A percentile compares a stretch with the other conserved stretches of the same genome.
Evolutionary conservation across 1,140 invertebrate species (phyloP).

Genomic region (Arion vulgaris): DNA sequence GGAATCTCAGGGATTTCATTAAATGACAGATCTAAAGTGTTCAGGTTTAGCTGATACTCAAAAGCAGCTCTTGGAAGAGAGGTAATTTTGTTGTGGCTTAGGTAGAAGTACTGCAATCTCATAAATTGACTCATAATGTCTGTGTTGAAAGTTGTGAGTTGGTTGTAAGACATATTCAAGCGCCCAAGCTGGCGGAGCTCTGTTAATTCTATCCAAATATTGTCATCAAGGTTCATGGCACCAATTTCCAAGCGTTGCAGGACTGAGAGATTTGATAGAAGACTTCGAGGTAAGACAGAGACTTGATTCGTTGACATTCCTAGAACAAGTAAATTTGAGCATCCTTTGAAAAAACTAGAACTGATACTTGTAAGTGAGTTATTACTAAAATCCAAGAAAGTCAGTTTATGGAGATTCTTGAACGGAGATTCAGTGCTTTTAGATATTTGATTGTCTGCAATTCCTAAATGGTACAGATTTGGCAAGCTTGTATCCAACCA

Average conservation of each 20-base stretch:
- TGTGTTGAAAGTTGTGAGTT: constrained; percentile 21
- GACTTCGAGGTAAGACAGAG: constrained; percentile 10
- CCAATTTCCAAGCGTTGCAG: constrained; percentile 39
- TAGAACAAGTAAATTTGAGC: constrained; percentile 36
- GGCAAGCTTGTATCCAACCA: constrained; percentile 39
- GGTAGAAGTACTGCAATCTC: constrained; percentile 30
- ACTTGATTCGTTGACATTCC: constrained; percentile 38
- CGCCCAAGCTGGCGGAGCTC: constrained; percentile 18
- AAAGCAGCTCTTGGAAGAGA: constrained; percentile 38
- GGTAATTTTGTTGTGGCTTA: constrained; percentile 39
- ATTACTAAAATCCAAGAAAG: constrained; percentile 42
- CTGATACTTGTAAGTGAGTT: constrained; percentile 36
- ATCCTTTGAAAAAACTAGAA: constrained; percentile 22
- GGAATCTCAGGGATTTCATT: constrained; percentile 41
- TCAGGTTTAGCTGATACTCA: constrained; percentile 32
- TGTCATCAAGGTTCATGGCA: constrained; percentile 40
- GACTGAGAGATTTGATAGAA: constrained; percentile 12
- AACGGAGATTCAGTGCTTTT: constrained; percentile 23
- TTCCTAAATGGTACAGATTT: constrained; percentile 38
- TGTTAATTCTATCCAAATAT: constrained; percentile 39
- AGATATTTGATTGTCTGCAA: constrained; percentile 42
- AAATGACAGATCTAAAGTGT: constrained; percentile 41
- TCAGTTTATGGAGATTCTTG: constrained; percentile 24
- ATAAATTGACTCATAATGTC: constrained; percentile 39
- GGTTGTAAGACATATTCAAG: constrained; percentile 40